A percentile compares a stretch with the other conserved stretches of the same genome.
phyloP scores from a whole-genome alignment of 1,140 invertebrate genomes.

The Euschistus heros region DNA sequence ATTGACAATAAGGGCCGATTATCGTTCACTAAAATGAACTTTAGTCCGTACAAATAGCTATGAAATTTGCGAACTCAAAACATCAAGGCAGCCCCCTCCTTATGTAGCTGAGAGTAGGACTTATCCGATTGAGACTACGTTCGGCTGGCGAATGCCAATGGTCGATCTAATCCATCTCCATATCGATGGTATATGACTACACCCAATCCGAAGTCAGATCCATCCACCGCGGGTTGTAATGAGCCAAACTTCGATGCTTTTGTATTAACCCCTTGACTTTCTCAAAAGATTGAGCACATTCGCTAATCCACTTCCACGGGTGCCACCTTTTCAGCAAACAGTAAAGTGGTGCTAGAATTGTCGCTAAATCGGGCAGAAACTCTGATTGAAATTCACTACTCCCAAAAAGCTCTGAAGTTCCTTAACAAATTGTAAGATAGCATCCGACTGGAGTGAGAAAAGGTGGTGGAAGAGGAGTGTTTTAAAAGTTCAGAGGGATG shows the following conservation, averaged over 20 bases:
- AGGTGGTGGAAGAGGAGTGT: too few species aligned
- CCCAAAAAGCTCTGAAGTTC: too few species aligned
- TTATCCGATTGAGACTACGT: conserved; percentile 32
- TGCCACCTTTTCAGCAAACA: too few species aligned
- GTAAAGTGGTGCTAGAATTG: too few species aligned
- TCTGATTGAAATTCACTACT: too few species aligned
- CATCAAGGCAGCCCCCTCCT: conserved; percentile 20
- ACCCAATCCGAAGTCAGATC: neutral
- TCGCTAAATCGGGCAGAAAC: too few species aligned
- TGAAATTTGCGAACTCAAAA: neutral
- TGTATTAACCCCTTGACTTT: too few species aligned
- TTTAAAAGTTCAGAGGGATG: too few species aligned
- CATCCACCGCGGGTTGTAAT: conserved; percentile 6
- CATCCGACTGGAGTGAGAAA: too few species aligned
- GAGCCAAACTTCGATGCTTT: conserved; percentile 1
- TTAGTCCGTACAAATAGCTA: neutral
- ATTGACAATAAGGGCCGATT: too few species aligned
- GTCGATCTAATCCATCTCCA: conserved; percentile 1
- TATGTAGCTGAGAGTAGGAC: conserved; percentile 35
- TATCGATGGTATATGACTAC: neutral
- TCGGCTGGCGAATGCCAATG: conserved; percentile 2
- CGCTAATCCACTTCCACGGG: too few species aligned
- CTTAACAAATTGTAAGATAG: too few species aligned
- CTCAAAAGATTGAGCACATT: neutral
- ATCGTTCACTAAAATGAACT: neutral